Conservation (phyloP, 2,888 invertebrate genomes). For the Chymomyza procnemis region DNA sequence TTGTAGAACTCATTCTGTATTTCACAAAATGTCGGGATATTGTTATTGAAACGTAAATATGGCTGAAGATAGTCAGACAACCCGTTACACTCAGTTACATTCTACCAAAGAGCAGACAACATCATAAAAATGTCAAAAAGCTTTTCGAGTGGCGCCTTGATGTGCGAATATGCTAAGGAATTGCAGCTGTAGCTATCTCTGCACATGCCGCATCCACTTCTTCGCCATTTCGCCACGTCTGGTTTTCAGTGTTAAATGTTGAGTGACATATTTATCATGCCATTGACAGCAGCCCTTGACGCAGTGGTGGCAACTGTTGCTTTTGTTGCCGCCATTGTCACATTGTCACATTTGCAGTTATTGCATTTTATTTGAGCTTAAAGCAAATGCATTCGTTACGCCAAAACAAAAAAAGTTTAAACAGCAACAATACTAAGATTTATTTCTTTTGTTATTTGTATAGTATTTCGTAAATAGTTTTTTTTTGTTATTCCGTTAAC, state of each 20-base stretch:
- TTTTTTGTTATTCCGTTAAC: no score
- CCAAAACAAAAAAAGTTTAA: not conserved
- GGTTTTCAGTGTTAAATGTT: conserved; percentile 23
- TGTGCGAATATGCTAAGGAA: not conserved
- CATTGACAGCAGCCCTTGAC: conserved; percentile 33
- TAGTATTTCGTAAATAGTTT: no score
- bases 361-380: conserved; percentile 9
- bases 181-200: not conserved
- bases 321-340: not conserved
- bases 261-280: conserved; percentile 55
- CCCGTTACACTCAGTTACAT: no score
- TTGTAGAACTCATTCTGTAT: conserved; percentile 28
- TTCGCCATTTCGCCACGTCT: conserved; percentile 31
- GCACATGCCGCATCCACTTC: not conserved
- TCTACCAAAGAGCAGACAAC: conserved; percentile 30
- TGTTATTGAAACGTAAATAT: conserved; percentile 31
- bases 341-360: not conserved
- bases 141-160: not conserved
- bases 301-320: conserved; percentile 39
- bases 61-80: conserved; percentile 9
- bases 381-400: not conserved
- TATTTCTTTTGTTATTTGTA: not conserved
- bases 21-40: conserved; percentile 49
- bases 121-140: conserved; percentile 59
- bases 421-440: not conserved